Percentiles rank a stretch among this genome's conserved stretches.
These are phyloP conservation scores for Ptychoptera albimana DNA, from an alignment of 2,888 invertebrate species.

Conservation along the genomic window DNA sequence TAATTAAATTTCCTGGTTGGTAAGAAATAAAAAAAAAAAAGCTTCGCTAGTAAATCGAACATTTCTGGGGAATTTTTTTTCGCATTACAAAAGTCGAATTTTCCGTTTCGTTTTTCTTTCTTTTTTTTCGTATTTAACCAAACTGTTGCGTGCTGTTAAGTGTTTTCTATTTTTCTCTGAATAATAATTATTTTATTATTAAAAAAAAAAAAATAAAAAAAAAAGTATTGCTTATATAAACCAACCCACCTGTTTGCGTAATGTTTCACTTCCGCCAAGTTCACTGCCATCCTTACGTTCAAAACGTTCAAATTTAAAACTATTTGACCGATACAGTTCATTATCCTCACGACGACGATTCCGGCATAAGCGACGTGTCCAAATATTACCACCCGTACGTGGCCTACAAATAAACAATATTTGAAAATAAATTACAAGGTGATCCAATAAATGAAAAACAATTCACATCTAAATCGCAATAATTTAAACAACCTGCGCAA, in stretches of 20 bases:
- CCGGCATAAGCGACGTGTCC: conserved; percentile 60
- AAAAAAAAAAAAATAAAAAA: not conserved
- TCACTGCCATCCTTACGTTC: conserved; percentile 49
- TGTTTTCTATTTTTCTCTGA: not conserved
- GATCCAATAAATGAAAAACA: not conserved
- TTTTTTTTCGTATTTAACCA: too few relatives aligned
- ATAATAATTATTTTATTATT: not conserved
- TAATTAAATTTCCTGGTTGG: too few relatives aligned
- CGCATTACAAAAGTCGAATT: too few relatives aligned
- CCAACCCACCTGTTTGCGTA: conserved; percentile 52
- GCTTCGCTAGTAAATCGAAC: too few relatives aligned
- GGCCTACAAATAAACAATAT: conserved; percentile 18
- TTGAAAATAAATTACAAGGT: not conserved
- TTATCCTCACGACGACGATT: conserved; percentile 59
- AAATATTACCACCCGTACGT: conserved; percentile 28
- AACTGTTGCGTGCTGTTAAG: too few relatives aligned
- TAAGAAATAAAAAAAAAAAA: too few relatives aligned
- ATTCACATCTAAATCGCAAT: too few relatives aligned
- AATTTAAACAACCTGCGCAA: too few relatives aligned
- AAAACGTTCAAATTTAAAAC: conserved; percentile 76
- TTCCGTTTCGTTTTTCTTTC: too few relatives aligned
- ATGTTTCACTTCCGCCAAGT: conserved; percentile 33
- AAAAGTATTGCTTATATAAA: not conserved
- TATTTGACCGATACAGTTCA: conserved; percentile 72
- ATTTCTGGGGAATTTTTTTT: too few relatives aligned